Base-by-base conservation (phyloP, 2,797 vertebrate species). In the Selene dorsalis region DNA sequence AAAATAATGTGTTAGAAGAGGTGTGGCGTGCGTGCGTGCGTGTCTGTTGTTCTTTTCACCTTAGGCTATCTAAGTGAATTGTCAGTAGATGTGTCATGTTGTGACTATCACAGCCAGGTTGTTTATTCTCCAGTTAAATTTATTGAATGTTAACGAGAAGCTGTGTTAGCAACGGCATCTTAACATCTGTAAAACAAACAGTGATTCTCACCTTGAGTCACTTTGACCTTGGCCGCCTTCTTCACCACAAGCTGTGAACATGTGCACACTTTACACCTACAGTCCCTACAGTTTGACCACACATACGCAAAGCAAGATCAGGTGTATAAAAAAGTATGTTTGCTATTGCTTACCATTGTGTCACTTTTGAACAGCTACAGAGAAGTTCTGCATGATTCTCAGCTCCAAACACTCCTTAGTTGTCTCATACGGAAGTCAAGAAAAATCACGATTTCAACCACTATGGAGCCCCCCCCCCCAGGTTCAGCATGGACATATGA, bases 1-100 rank as follows among this genome's bases (percentile, higher is more conserved):
- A 84, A 84, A 90, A 83, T 83, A 87, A 82, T 89, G 58, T 77
- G 52, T 85, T 61, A 35, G 62, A 55, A 30, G 64, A 69, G 74
- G 18, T 24, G 18, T 14, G 39, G 52, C 39, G 39, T 60, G 18
- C 26, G 50, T 45, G 63, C 12, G 14, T 16, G 59, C 41, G 60
- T 35, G n/a, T 24, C 28, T 73, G 67, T 63, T 74, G 71, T 72
- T 48, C 67, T 69, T 50, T 55, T 30, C 45, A 53, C 72, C 62
- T 58, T n/a, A 66, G 53, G 61, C 59, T 58, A 22, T 55, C 20
- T 73, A 20, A 67, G 53, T 75, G 66, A 84, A 75, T 75, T 77
- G 55, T 84, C 79, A 69, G 39, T 38, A 57, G 24, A 74, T 65
- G 63, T 84, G 74, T 80, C 43, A 61, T 48, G 41, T 47, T 75